These are phyloP conservation scores for Drosophila guanche DNA, from an alignment of 1,140 invertebrate genomes.

Conservation along the genomic window DNA sequence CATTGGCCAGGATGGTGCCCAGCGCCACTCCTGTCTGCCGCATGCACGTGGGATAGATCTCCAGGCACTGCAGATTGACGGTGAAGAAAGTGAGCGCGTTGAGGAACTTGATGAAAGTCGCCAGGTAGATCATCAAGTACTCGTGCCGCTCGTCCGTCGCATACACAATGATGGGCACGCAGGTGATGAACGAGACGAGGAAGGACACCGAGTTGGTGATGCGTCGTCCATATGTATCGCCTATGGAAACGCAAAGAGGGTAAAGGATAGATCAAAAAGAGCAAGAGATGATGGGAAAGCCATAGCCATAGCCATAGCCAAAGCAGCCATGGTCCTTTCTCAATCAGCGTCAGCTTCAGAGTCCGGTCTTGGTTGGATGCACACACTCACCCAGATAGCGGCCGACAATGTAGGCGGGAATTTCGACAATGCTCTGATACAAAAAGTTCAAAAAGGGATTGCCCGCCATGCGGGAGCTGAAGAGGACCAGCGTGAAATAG, in stretches of 20 bases:
- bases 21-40: slow-evolving; percentile 87
- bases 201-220: slow-evolving; percentile 84
- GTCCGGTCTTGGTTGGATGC: no score
- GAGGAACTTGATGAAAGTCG: slow-evolving; percentile 86
- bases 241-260: slow-evolving; percentile 35
- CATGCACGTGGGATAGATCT: slow-evolving; percentile 88
- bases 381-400: slow-evolving; percentile 82
- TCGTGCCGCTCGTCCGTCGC: slow-evolving; percentile 82
- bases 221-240: slow-evolving; percentile 85
- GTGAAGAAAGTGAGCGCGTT: slow-evolving; percentile 87
- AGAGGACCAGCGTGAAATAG: slow-evolving; percentile 87
- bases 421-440: slow-evolving; percentile 86
- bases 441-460: slow-evolving; percentile 89
- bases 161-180: slow-evolving; percentile 83
- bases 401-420: slow-evolving; percentile 85
- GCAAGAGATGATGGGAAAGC: slow-evolving; percentile 1
- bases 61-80: slow-evolving; percentile 86
- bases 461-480: slow-evolving; percentile 86
- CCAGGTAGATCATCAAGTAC: slow-evolving; percentile 81
- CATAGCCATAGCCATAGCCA: slow-evolving; percentile 14
- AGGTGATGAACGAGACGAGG: slow-evolving; percentile 82
- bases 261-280: neutral
- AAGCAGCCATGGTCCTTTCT: slow-evolving; percentile 11
- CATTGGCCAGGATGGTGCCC: slow-evolving; percentile 86
- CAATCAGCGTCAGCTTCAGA: slow-evolving; percentile 46